Evolutionary conservation across 2,113 vertebrate genomes (phyloP).

Genomic region (Climacteris rufus): DNA sequence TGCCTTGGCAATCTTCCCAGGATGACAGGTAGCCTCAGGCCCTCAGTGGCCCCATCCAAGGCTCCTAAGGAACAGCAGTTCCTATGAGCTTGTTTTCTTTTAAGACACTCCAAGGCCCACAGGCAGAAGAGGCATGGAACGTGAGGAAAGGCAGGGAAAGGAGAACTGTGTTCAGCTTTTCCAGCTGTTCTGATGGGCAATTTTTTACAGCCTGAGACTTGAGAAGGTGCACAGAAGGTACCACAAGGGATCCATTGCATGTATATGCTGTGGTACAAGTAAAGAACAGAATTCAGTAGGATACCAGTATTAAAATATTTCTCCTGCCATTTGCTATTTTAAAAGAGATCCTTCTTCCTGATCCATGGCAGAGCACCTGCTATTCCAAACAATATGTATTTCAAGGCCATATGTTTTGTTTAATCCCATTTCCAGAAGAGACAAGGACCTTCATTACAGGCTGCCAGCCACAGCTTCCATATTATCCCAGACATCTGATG

Average conservation of each 20-base stretch:
- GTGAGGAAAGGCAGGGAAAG: neutral
- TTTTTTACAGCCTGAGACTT: neutral
- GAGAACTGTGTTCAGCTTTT: neutral
- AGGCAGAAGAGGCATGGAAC: accelerated
- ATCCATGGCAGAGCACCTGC: neutral
- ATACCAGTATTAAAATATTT: neutral
- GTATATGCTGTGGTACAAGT: neutral
- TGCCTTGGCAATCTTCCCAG: neutral
- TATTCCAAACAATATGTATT: neutral
- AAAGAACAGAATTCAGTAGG: neutral
- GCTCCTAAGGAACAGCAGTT: neutral
- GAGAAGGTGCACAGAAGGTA: neutral
- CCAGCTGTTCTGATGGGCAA: neutral
- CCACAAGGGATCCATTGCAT: neutral
- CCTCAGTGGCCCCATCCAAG: neutral
- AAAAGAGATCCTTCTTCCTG: neutral
- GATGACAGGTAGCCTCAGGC: neutral
- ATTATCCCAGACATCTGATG: neutral
- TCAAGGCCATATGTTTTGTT: neutral
- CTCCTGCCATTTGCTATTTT: neutral
- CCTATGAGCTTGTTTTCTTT: neutral
- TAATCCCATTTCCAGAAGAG: neutral
- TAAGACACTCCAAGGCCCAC: neutral
- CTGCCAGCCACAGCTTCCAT: neutral
- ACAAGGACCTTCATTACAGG: neutral